Evolutionary conservation across 2,797 vertebrate species (phyloP).

Genomic region (Melanotaenia parkinsoni): DNA sequence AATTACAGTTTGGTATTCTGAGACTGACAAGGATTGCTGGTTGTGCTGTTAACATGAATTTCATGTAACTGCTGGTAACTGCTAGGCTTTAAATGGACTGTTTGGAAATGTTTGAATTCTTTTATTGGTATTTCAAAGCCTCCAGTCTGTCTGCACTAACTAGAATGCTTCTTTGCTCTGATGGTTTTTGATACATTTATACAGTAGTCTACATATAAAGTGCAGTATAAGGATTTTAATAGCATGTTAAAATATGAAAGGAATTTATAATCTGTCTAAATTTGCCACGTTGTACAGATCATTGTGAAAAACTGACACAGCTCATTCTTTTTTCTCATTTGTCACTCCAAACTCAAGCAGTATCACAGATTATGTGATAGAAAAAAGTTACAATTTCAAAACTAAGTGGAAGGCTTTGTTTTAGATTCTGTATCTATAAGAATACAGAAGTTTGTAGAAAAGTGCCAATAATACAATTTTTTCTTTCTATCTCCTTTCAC

Average conservation of each 20-base stretch:
- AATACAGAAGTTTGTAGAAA: not conserved
- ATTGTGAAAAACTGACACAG: not conserved
- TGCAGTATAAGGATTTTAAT: not conserved
- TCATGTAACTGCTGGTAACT: constrained; percentile 2
- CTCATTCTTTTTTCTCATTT: no score
- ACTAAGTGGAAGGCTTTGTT: not conserved
- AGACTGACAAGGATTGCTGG: not conserved
- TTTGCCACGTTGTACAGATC: not conserved
- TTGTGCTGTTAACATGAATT: not conserved
- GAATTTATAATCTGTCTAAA: no score
- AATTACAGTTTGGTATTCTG: not conserved
- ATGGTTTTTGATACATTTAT: not conserved
- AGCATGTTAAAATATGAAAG: no score
- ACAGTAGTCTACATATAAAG: not conserved
- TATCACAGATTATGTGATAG: no score
- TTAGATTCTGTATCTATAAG: not conserved
- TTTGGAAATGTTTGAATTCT: constrained; percentile 12
- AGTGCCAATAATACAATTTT: not conserved
- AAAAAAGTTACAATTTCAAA: not conserved
- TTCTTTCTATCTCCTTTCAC: not conserved
- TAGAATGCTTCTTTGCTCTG: not conserved
- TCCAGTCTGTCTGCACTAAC: not conserved
- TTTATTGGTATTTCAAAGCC: constrained; percentile 7
- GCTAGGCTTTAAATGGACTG: not conserved
- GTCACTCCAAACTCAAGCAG: no score